Percentiles rank a stretch among this genome's conserved stretches.
phyloP scores from a whole-genome alignment of 2,888 invertebrate species.

The Drosophila robusta region DNA sequence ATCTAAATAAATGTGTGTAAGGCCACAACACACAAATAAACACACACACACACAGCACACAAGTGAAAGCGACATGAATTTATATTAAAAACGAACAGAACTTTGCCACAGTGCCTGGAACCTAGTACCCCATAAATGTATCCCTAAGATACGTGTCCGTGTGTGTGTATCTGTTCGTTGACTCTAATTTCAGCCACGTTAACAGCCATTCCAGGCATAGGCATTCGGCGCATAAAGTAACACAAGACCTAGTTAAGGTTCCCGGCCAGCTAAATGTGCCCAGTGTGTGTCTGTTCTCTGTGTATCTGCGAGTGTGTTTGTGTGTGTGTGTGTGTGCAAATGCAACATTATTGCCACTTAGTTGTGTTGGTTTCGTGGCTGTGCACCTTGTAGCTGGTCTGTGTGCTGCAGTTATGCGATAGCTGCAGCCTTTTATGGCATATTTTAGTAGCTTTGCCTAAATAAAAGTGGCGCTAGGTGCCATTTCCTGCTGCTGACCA shows the following conservation, averaged over 20 bases:
- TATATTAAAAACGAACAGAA: slow-evolving; percentile 71
- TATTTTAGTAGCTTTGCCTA: slow-evolving; percentile 74
- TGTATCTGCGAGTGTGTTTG: slow-evolving; percentile 15
- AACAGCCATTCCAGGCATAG: slow-evolving; percentile 37
- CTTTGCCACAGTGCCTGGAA: slow-evolving; percentile 53
- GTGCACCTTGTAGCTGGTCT: slow-evolving; percentile 11
- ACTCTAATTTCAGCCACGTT: slow-evolving; percentile 62
- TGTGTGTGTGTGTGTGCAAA: slow-evolving; percentile 46
- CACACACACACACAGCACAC: slow-evolving; percentile 23
- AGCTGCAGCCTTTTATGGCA: slow-evolving; percentile 72
- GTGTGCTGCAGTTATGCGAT: slow-evolving; percentile 76
- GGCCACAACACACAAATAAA: slow-evolving; percentile 36
- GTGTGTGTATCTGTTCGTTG: slow-evolving; percentile 41
- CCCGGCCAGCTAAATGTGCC: slow-evolving; percentile 31
- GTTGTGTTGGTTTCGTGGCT: slow-evolving; percentile 49
- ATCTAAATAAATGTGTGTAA: slow-evolving; percentile 72
- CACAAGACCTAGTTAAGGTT: slow-evolving; percentile 66
- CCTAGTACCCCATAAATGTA: slow-evolving; percentile 63
- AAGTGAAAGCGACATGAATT: slow-evolving; percentile 77
- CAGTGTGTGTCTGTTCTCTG: slow-evolving; percentile 3
- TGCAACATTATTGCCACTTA: slow-evolving; percentile 72
- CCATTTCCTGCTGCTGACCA: slow-evolving; percentile 64
- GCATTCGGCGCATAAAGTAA: slow-evolving; percentile 61
- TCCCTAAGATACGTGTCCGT: slow-evolving; percentile 28
- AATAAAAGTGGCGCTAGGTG: slow-evolving; percentile 65